Percentiles rank a stretch among this genome's conserved stretches.
phyloP scores from a whole-genome alignment of 2,113 vertebrate genomes.

The Anhinga rufa region DNA sequence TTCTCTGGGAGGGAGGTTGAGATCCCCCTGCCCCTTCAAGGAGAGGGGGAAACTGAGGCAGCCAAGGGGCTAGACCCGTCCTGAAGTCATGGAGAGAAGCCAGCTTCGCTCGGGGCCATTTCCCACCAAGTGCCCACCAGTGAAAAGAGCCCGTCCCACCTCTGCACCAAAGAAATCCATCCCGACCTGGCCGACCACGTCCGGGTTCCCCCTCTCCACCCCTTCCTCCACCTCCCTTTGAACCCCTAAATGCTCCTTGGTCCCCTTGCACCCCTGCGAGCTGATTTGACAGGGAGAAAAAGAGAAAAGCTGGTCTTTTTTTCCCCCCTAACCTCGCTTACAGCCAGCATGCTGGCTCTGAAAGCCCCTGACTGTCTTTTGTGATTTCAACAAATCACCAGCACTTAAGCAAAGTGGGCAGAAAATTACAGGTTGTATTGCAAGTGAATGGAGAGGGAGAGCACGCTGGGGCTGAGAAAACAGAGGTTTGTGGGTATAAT shows the following conservation, averaged over 20 bases:
- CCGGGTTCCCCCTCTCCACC: neutral
- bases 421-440: slow-evolving; percentile 69
- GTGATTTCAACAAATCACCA: slow-evolving; percentile 64
- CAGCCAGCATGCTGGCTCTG: neutral
- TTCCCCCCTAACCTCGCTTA: neutral
- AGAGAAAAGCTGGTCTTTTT: neutral
- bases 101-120: neutral
- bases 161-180: neutral
- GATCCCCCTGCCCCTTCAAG: neutral
- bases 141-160: neutral
- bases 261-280: neutral
- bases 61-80: neutral
- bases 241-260: neutral
- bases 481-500: slow-evolving; percentile 34
- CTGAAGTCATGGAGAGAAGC: neutral
- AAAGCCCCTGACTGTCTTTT: slow-evolving; percentile 57
- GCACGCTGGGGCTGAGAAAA: slow-evolving; percentile 30
- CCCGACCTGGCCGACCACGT: neutral
- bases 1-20: neutral
- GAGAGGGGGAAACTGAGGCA: neutral
- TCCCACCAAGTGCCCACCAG: neutral
- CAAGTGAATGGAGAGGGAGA: slow-evolving; percentile 56
- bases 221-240: neutral
- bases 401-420: slow-evolving; percentile 68
- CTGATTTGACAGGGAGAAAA: neutral